Evolutionary conservation across 2,113 vertebrate species (phyloP), one percentile per base, ranked within the genome.

Genomic region (Tupaia chinensis): DNA sequence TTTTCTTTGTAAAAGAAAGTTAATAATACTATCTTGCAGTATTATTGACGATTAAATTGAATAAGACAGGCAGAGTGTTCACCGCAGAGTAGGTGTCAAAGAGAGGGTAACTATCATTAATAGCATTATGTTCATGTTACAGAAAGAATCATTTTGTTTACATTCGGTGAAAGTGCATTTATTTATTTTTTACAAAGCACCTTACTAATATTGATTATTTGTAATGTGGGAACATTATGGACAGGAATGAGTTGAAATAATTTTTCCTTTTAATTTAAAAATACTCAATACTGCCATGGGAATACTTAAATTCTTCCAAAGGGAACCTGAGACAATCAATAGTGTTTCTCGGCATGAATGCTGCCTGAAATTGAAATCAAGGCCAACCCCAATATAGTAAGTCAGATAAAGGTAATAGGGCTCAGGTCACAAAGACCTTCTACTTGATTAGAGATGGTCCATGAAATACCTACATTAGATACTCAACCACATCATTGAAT

Each of bases 251-350:
- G 82, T 97, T 97, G 93, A 97, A 89, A 89, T 94, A 19, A 80
- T 89, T 96, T 97, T 95, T 95, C 5, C 76, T 96, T 95, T 95
- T 87, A 95, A 95, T 96, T 94, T 93, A 58, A 69, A 92, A 80
- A 80, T 93, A 72, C 93, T 96, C 85, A 83, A 65, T 94, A 94
- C 72, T 54, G 23, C 70, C 76, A 32, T 44, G 8, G 80, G 19
- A 63, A 91, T 94, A 56, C 80, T 94, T 91, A 91, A 69, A 92
- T 96, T 91, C 85, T 96, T 96, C n/a, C 66, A 73, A 91, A 94
- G 83, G 7, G 25, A 95, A 81, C 80, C 74, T 12, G 54, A 78
- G 70, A 72, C 8, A 80, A 84, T 97, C 89, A 89, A 91, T 95
- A 94, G 25, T 44, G 27, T 94, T 94, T 97, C 63, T 81, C 89